These are phyloP conservation scores for Triplophysa bombifrons DNA, from an alignment of 2,797 vertebrate species.

Conservation along the genomic window DNA sequence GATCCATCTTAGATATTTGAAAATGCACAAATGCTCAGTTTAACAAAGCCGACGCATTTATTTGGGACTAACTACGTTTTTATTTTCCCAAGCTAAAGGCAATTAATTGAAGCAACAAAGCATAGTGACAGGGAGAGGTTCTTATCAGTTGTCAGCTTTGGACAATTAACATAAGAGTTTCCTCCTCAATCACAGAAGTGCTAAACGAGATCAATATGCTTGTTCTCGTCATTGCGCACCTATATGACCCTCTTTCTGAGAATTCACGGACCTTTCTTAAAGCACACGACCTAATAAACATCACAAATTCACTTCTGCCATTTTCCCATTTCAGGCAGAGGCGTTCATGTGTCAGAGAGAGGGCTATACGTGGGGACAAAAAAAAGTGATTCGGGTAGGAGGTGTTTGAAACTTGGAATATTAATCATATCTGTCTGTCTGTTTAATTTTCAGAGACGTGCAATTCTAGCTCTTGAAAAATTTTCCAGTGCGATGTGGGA, in stretches of 20 bases:
- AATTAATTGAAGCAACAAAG: conserved; percentile 34
- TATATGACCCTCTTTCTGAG: conserved; percentile 35
- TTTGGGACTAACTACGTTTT: conserved; percentile 23
- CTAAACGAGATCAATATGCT: conserved; percentile 69
- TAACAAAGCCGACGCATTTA: conserved; percentile 22
- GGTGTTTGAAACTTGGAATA: conserved; percentile 64
- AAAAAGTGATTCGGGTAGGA: conserved; percentile 14
- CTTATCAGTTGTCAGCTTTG: conserved; percentile 67
- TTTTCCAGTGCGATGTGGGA: conserved; percentile 74
- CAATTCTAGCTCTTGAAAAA: conserved; percentile 72
- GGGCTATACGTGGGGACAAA: conserved; percentile 31
- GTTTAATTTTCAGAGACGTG: conserved; percentile 81
- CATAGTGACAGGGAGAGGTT: not conserved
- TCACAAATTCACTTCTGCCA: conserved; percentile 34
- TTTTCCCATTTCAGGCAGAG: conserved; percentile 43
- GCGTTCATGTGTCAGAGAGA: conserved; percentile 30
- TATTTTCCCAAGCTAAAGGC: conserved; percentile 19
- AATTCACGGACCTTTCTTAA: conserved; percentile 62
- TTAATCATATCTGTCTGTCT: conserved; percentile 77
- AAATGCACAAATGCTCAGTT: not conserved
- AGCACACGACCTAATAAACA: conserved; percentile 42
- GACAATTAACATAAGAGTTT: conserved; percentile 52
- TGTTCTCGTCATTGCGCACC: conserved; percentile 45
- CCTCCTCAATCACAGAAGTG: conserved; percentile 65
- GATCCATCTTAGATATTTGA: not conserved